Base-by-base conservation (phyloP, 2,888 invertebrate genomes). In the Sipha maydis region DNA sequence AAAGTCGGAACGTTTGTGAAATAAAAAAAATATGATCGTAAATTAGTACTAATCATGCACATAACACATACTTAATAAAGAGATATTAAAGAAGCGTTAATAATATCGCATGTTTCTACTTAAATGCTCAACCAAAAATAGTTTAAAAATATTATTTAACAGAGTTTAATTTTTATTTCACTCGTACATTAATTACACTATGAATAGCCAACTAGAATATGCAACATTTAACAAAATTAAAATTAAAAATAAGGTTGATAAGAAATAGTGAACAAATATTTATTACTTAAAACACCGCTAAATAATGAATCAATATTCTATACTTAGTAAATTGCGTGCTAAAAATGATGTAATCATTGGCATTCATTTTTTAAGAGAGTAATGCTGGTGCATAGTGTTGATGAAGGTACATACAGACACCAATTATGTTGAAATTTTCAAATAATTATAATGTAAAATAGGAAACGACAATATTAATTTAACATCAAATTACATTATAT, bases 261-360 rank as follows among this genome's bases (percentile, higher is more conserved):
- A 61, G 61, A 25, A 61, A 61, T 61, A 61, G 25, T 25, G 3
- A 61, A 61, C 25, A 61, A 9, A 31, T 71, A 17, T 71, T 71
- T 71, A 71, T 31, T 71, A 71, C 71, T 31, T 31, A 71, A n/a
- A 71, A 71, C 14, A 28, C 71, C 3, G 7, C 28, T 71, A 28
- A 28, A 17, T 14, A 31, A 31, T 71, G 11, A 67, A 28, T 48
- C 31, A 56, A 83, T 83, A 73, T 71, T 83, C 73, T 73, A 73
- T 73, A 73, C 41, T 48, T 48, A 28, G 82, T 48, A 82, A 73
- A 34, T 83, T n/a, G 54, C 54, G 31, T 21, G 54, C 25, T 61
- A n/a, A 73, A 71, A 83, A 73, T 73, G 56, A 56, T 54, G 54
- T 83, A 73, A 83, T 75, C 54, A 73, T 73, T 54, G 34, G n/a